Evolutionary conservation across 2,797 vertebrate species (phyloP).

Genomic region (Pteropus rufus): DNA sequence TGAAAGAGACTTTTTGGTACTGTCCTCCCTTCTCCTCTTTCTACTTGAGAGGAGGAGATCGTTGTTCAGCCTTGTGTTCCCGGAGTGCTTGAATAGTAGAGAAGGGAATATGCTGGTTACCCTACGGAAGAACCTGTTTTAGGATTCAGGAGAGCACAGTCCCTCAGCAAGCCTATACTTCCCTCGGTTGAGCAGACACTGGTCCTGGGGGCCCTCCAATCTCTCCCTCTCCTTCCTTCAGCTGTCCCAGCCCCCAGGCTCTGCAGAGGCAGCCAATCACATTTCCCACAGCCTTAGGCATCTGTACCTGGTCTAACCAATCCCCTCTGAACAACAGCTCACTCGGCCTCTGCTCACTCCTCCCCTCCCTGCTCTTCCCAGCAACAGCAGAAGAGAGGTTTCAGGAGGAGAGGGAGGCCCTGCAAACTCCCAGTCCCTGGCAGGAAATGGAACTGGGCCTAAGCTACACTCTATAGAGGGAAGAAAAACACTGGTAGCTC

Average conservation of each 20-base stretch:
- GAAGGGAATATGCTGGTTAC: not conserved
- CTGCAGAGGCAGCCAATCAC: slow-evolving; percentile 50
- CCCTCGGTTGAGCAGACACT: not conserved
- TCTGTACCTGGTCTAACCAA: slow-evolving; percentile 56
- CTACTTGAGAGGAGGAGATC: not conserved
- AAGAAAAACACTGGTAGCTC: slow-evolving; percentile 59
- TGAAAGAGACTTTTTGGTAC: not conserved
- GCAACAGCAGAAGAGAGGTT: slow-evolving; percentile 63
- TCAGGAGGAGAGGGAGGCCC: slow-evolving; percentile 50
- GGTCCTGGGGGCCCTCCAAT: not conserved
- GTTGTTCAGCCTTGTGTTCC: not conserved
- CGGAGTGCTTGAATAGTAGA: not conserved
- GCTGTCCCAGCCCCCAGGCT: not conserved
- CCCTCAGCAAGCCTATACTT: not conserved
- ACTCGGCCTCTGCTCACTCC: slow-evolving; percentile 23
- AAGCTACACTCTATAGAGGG: slow-evolving; percentile 40
- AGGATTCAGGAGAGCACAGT: not conserved
- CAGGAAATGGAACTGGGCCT: slow-evolving; percentile 44
- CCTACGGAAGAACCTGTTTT: not conserved
- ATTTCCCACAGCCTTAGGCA: slow-evolving; percentile 35
- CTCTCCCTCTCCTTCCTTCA: not conserved
- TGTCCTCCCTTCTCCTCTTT: not conserved
- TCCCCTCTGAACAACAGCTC: slow-evolving; percentile 40
- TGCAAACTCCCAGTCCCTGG: slow-evolving; percentile 60
- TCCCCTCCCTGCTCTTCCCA: slow-evolving; percentile 58